Conservation (phyloP, 2,797 vertebrate genomes). For the Acanthis flammea region DNA sequence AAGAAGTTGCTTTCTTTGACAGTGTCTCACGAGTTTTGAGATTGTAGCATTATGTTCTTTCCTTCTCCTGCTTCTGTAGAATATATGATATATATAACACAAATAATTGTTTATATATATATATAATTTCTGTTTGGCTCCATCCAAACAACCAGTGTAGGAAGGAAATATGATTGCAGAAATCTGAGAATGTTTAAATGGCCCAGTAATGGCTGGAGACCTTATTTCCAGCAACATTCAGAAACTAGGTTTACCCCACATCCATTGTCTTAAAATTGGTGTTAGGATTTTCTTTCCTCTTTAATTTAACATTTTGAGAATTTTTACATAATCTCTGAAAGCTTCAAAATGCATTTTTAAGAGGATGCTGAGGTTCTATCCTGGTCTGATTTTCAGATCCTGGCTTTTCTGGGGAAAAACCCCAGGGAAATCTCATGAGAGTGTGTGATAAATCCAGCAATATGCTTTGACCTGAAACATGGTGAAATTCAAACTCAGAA, state of each 20-base stretch:
- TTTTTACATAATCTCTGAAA: background rate
- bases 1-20: background rate
- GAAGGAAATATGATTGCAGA: background rate
- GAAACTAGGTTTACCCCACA: background rate
- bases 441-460: background rate
- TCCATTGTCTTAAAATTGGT: background rate
- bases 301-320: background rate
- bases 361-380: background rate
- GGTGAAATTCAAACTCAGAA: background rate
- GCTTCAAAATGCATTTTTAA: background rate
- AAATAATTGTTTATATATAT: background rate
- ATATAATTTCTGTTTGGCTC: background rate
- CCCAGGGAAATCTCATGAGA: rapidly evolving
- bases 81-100: background rate
- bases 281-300: background rate
- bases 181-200: background rate
- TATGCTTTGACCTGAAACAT: background rate
- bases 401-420: background rate
- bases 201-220: background rate
- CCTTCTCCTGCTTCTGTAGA: background rate
- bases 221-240: background rate
- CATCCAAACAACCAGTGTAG: background rate
- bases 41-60: background rate
- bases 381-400: background rate
- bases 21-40: background rate